Conservation (phyloP, 2,113 vertebrate species). For the Macroglossus sobrinus region DNA sequence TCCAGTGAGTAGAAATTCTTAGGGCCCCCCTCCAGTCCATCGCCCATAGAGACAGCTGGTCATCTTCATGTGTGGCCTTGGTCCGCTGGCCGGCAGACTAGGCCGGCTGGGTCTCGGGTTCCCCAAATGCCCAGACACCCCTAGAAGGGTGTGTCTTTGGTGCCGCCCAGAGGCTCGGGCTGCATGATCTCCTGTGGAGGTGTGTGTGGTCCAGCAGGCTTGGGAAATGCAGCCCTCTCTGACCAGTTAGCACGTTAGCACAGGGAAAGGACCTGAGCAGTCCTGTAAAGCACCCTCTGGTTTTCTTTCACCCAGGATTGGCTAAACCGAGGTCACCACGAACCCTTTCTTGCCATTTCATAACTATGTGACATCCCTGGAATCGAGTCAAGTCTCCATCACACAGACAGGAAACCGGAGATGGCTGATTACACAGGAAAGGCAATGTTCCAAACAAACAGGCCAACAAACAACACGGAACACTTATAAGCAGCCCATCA, state of each 20-base stretch:
- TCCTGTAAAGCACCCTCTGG: not conserved
- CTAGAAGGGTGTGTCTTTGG: not conserved
- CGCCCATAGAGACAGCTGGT: not conserved
- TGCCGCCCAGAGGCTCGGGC: not conserved
- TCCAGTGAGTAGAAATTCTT: not conserved
- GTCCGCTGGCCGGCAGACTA: not conserved
- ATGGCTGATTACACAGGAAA: not conserved
- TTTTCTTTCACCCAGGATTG: too few species aligned
- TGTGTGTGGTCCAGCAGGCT: accelerated
- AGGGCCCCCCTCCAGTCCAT: not conserved
- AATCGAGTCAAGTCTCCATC: not conserved
- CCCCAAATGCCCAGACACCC: not conserved
- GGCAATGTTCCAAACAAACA: not conserved
- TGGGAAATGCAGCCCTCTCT: not conserved
- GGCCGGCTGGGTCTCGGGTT: not conserved
- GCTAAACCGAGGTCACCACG: not conserved
- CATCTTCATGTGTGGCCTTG: not conserved
- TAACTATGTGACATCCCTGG: not conserved
- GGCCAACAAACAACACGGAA: too few species aligned
- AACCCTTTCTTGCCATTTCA: accelerated
- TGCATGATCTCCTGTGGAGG: not conserved
- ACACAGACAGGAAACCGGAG: not conserved
- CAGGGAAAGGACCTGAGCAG: not conserved
- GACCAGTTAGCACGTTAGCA: not conserved
- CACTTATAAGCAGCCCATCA: not conserved